Percentiles rank a stretch among this genome's conserved stretches.
phyloP scores from a whole-genome alignment of 2,797 vertebrate genomes.

The Pangasius larnaudii region DNA sequence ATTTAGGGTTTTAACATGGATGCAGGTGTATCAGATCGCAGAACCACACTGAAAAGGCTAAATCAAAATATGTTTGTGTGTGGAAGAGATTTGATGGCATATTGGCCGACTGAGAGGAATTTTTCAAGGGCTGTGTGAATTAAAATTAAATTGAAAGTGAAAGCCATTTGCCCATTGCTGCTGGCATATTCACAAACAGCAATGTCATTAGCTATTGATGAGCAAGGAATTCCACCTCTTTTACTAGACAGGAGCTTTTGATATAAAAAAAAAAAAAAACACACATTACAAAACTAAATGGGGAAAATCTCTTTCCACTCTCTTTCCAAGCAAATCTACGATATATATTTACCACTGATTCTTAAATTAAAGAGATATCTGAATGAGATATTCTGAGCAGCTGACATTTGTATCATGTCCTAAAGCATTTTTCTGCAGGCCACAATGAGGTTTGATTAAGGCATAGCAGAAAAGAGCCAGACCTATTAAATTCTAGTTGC shows the following conservation, averaged over 20 bases:
- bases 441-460: slow-evolving; percentile 57
- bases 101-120: not conserved
- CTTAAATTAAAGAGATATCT: slow-evolving; percentile 40
- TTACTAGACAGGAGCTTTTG: slow-evolving; percentile 25
- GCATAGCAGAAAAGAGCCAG: slow-evolving; percentile 44
- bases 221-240: slow-evolving; percentile 44
- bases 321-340: slow-evolving; percentile 25
- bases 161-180: slow-evolving; percentile 26
- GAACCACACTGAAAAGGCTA: not conserved
- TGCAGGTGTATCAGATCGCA: slow-evolving; percentile 27
- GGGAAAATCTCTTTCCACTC: not conserved
- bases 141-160: slow-evolving; percentile 33
- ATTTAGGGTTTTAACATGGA: slow-evolving; percentile 43
- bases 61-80: not conserved
- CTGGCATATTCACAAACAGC: slow-evolving; percentile 48
- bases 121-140: slow-evolving; percentile 20
- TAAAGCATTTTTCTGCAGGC: slow-evolving; percentile 39
- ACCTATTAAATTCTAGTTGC: slow-evolving; percentile 54
- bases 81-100: not conserved
- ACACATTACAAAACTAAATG: slow-evolving; percentile 51
- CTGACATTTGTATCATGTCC: slow-evolving; percentile 58
- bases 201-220: slow-evolving; percentile 58
- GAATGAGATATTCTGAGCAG: slow-evolving; percentile 45
- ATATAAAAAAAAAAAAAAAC: slow-evolving; percentile 25
- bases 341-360: slow-evolving; percentile 50